phyloP scores from a whole-genome alignment of 2,888 invertebrate genomes.

The Tipula confusa region DNA sequence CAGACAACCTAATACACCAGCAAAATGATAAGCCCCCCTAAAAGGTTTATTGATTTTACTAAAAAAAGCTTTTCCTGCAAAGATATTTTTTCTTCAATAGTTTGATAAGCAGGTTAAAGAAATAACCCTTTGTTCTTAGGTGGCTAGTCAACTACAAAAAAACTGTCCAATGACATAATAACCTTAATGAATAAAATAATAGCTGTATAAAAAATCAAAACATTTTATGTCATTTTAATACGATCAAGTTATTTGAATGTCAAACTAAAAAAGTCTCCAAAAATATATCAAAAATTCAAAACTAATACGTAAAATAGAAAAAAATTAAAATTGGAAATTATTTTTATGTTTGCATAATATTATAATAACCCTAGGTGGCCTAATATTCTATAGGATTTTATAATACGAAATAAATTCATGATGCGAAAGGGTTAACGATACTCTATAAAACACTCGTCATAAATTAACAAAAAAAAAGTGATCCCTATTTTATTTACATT shows the following conservation, averaged over 20 bases:
- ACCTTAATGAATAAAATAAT: not conserved
- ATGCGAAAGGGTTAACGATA: not conserved
- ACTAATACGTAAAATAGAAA: not conserved
- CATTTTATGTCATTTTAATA: not conserved
- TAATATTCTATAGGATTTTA: not conserved
- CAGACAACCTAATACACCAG: too few species aligned
- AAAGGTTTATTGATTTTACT: too few species aligned
- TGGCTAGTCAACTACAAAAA: too few species aligned
- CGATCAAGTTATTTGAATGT: not conserved
- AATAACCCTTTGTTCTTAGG: too few species aligned
- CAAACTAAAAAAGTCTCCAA: not conserved
- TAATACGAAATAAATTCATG: not conserved
- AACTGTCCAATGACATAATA: not conserved
- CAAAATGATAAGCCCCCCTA: too few species aligned
- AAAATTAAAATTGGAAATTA: conserved; percentile 17
- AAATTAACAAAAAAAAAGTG: not conserved
- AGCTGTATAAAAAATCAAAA: not conserved
- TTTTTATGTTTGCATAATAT: not conserved
- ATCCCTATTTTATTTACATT: not conserved
- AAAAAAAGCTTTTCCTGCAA: too few species aligned
- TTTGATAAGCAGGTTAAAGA: too few species aligned
- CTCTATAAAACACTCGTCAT: not conserved
- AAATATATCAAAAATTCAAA: not conserved
- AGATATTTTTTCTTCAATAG: too few species aligned
- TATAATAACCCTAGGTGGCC: not conserved